Base-by-base conservation (phyloP, 2,888 invertebrate genomes). In the Cerastis leucographa region DNA sequence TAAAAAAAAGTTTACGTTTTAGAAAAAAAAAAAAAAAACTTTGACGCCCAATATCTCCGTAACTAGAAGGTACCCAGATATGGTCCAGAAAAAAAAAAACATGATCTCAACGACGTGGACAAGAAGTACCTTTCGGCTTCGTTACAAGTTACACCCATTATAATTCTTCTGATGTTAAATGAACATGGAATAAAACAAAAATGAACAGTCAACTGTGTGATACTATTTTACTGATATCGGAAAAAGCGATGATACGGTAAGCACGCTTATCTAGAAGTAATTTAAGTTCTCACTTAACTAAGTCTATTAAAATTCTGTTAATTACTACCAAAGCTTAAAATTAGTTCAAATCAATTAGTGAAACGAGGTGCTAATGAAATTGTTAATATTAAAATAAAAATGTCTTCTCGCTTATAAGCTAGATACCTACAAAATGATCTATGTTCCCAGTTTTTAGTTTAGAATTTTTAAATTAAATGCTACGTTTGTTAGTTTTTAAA, bases 311-410 rank as follows among this genome's bases (percentile, higher is more conserved):
- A 54, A 54, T 25, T 14, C 17, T 14, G 29, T 19, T 14, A 70
- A 71, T 17, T 22, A 51, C 8, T 46, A 80, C 81, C 76, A 83
- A 83, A 84, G 85, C 74, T 84, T 76, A 80, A 46, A 71, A 71
- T 77, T 71, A 72, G 73, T 72, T 69, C 35, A 71, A 84, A 71
- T 80, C 74, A 77, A 83, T 80, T 84, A 84, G 77, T 77, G 71
- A 81, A 83, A 84, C 44, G 4, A 71, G 83, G 83, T 83, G 83
- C 83, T 83, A 83, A 71, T n/a, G 44, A 71, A 84, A 80, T 68
- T 84, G 61, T 72, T 77, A 76, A 74, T 66, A 59, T 29, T 46
- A 51, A 70, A 61, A 56, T 66, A 14, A 35, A 49, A 72, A 35
- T 64, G 2, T 59, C 49, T 64, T 71, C n/a, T 69, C 8, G 83